Base-by-base conservation (phyloP, 1,140 invertebrate species). In the Pteromalus puparum region DNA sequence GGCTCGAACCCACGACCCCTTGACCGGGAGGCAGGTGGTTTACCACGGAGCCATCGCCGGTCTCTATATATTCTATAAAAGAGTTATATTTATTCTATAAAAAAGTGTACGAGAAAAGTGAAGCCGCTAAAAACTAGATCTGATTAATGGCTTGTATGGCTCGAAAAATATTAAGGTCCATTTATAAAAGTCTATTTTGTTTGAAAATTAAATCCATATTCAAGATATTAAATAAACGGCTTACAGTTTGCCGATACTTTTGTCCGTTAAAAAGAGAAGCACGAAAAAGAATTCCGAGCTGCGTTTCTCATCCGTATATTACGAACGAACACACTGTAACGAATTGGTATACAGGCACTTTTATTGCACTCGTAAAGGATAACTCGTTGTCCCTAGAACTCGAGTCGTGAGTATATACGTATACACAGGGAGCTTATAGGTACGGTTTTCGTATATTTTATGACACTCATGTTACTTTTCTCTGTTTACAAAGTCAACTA, bases 301-400 rank as follows among this genome's bases (percentile, higher is more conserved):
- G 73, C 75, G 82, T 86, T 81, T 85, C 86, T 87, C 83, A 89
- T 85, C 87, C 82, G 67, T 12, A 30, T 76, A 21, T 21, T n/a
- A 83, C 74, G 70, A 86, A 84, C 65, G 68, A 80, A 88, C 83
- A 84, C 77, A 61, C 68, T 38, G 48, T 80, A 87, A 86, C 87
- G 84, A 87, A 87, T 86, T 85, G 74, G 81, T 84, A n/a, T 86
- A 77, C 81, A 86, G 85, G 86, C 81, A 83, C 87, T 89, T 88
- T 89, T 88, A 88, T 89, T 87, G 80, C 83, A 83, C 85, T 87
- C 88, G 87, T 89, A 88, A 89, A 89, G 83, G 86, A 87, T 88
- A 88, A 87, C 87, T 87, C 84, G 74, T 81, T 84, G 70, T 26
- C 30, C 65, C 83, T 74, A 68, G 68, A 87, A 80, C 87, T 21